Base-by-base conservation (phyloP, 2,888 invertebrate genomes). In the Brachyptera putata region DNA sequence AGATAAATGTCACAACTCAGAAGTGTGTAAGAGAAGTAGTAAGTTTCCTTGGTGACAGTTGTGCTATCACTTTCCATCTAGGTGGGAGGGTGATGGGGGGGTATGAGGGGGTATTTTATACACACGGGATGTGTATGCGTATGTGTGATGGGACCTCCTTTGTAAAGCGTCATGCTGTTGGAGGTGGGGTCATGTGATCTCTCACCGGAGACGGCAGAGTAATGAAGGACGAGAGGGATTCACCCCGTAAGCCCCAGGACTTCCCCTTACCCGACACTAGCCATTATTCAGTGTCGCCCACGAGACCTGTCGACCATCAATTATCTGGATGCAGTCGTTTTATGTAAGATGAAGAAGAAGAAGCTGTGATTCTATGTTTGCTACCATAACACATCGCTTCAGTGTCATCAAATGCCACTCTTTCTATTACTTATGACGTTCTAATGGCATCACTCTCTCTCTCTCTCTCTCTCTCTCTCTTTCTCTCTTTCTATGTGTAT, bases 201-300 rank as follows among this genome's bases (percentile, higher is more conserved):
- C n/a, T n/a, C 30, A n/a, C 24, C 37, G 49, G 41, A 25, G 49
- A 37, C 58, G 58, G 36, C 30, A 49, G 55, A 60, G 53, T 53
- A 60, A 60, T 41, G 60, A 58, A 43, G 41, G 57, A 46, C 43
- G 57, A 18, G 49, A 48, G 55, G 46, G 58, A 43, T 55, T 60
- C 59, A 56, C 55, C 59, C 53, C 61, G 37, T 37, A 56, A 34
- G 30, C 46, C 43, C 48, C 60, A 57, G 60, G 61, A 26, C 61
- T 61, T 61, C 41, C 61, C 61, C 57, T 21, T 18, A 30, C 43
- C 55, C 57, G 61, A 61, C 61, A 61, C 43, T 24, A 21, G 57
- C 58, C 61, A 61, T 61, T 61, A 61, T 58, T 61, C 61, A 61
- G 61, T 58, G 61, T 61, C 61, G 58, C 55, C 48, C 25, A 39